Conservation (phyloP, 2,888 invertebrate genomes). For the Psylliodes chrysocephalus region DNA sequence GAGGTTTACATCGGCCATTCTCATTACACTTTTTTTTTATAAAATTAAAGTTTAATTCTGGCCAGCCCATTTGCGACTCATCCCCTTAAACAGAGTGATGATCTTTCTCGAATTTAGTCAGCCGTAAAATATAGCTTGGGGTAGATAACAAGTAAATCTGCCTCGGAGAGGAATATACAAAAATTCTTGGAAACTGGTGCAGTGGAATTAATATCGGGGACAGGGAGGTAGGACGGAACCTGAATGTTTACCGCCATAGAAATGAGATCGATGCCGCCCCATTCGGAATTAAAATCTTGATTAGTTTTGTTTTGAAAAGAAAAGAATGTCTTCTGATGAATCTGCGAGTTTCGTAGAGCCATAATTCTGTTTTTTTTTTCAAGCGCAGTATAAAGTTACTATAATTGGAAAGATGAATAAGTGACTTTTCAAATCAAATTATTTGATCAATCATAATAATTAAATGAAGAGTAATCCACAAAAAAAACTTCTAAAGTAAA, state of each 20-base stretch:
- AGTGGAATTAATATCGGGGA: slow-evolving; percentile 27
- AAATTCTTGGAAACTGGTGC: slow-evolving; percentile 27
- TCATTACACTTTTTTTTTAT: too few relatives aligned
- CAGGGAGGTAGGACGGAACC: not conserved
- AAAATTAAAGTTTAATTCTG: not conserved
- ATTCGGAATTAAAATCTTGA: slow-evolving; percentile 26
- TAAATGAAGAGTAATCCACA: too few relatives aligned
- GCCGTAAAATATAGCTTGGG: slow-evolving; percentile 56
- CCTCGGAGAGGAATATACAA: slow-evolving; percentile 21
- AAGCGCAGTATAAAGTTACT: too few relatives aligned
- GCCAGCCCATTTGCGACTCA: not conserved
- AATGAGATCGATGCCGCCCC: slow-evolving; percentile 17
- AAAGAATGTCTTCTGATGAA: not conserved
- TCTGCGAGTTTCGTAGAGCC: not conserved
- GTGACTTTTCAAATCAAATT: too few relatives aligned
- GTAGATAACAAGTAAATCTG: slow-evolving; percentile 41
- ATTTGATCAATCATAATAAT: too few relatives aligned
- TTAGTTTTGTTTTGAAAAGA: slow-evolving; percentile 24
- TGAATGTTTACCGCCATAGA: slow-evolving; percentile 16
- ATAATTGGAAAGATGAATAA: too few relatives aligned
- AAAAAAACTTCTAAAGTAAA: too few relatives aligned
- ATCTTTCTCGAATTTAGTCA: slow-evolving; percentile 54
- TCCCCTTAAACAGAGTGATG: slow-evolving; percentile 29
- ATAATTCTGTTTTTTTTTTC: too few relatives aligned
- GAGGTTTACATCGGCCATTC: too few relatives aligned